These are phyloP conservation scores for Aselliscus stoliczkanus DNA, from an alignment of 2,797 vertebrate species.

Conservation along the genomic window DNA sequence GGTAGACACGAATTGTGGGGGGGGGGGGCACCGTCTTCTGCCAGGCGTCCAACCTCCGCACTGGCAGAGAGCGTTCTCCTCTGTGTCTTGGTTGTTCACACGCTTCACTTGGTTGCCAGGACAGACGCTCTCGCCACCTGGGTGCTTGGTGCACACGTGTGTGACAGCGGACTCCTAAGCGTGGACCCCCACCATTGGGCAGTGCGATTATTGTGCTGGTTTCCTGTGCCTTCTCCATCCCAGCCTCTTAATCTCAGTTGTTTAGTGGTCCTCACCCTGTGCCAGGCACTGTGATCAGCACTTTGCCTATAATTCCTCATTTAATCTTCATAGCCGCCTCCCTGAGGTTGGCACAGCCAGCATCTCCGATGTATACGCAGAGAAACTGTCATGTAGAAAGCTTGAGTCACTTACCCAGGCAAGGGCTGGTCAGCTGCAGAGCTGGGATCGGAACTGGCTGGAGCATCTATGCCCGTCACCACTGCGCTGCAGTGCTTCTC, in stretches of 20 bases:
- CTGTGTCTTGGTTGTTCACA: background rate
- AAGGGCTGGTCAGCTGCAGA: background rate
- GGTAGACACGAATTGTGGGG: background rate
- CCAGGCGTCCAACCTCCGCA: background rate
- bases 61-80: background rate
- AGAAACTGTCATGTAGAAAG: background rate
- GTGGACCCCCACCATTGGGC: rapidly evolving
- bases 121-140: no score
- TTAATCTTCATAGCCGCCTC: background rate
- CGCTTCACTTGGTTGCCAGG: no score
- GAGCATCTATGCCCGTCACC: background rate
- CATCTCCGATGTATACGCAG: background rate
- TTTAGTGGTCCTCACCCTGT: background rate
- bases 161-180: rapidly evolving
- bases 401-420: background rate
- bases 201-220: rapidly evolving
- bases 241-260: background rate
- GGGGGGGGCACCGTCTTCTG: background rate
- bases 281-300: background rate
- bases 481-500: background rate
- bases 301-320: background rate
- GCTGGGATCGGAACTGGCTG: background rate
- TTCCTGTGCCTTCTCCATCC: background rate
- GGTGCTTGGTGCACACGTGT: background rate
- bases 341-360: rapidly evolving